phyloP scores from a whole-genome alignment of 2,113 vertebrate species.

The western clawed frog (Xenopus tropicalis) region UCB_Xtro_10.0 CM004445.2:115753001-115753500 shows the following conservation, averaged over 20 bases:
- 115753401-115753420: conserved; percentile 87
- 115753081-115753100: conserved; percentile 73
- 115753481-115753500: conserved; percentile 78
- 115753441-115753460: conserved; percentile 78
- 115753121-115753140: conserved; percentile 85
- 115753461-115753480: conserved; percentile 83
- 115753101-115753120: conserved; percentile 84
- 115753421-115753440: conserved; percentile 85
- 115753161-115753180: conserved; percentile 63
- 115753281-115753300: too few species aligned
- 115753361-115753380: conserved; percentile 50
- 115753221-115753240: too few species aligned
- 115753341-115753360: too few species aligned
- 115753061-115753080: conserved; percentile 89
- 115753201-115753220: too few species aligned
- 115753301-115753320: too few species aligned
- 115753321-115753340: too few species aligned
- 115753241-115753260: too few species aligned
- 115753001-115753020: conserved; percentile 87
- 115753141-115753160: conserved; percentile 96
- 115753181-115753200: background rate
- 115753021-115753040: conserved; percentile 84
- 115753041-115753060: conserved; percentile 91
- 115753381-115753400: conserved; percentile 80
- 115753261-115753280: too few species aligned